These are phyloP conservation scores for Uria aalge DNA, from an alignment of 2,113 vertebrate genomes.

Conservation along the genomic window DNA sequence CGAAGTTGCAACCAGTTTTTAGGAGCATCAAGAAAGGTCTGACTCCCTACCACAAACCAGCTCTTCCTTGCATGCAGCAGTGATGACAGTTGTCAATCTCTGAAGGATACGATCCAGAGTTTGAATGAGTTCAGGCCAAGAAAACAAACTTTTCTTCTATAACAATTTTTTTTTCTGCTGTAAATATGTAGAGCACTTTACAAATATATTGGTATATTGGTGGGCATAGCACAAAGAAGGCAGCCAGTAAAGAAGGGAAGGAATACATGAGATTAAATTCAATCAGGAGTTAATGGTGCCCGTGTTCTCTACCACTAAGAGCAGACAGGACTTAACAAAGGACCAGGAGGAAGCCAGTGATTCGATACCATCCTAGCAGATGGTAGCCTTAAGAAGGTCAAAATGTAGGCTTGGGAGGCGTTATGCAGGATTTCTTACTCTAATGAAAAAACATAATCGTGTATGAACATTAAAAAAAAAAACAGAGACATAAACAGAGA, in stretches of 20 bases:
- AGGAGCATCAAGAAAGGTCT: not conserved
- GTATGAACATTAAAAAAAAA: not conserved
- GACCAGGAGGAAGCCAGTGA: not conserved
- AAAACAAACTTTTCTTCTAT: not conserved
- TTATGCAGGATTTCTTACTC: not conserved
- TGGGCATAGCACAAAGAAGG: not conserved
- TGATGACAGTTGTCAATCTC: fast-evolving
- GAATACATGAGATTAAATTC: not conserved
- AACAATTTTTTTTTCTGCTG: not conserved
- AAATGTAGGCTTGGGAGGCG: not conserved
- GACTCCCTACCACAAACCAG: not conserved
- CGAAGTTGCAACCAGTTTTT: not conserved
- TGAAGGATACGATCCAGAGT: fast-evolving
- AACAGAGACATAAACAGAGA: not conserved
- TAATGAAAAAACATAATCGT: not conserved
- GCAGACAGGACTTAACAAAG: not conserved
- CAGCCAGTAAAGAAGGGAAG: not conserved
- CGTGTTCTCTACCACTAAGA: not conserved
- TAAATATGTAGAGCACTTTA: not conserved
- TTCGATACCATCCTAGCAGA: not conserved
- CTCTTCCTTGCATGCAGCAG: not conserved
- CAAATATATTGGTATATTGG: fast-evolving
- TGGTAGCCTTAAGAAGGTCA: not conserved
- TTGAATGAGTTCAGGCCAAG: not conserved
- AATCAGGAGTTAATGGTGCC: fast-evolving